Percentiles rank a stretch among this genome's conserved stretches.
Evolutionary conservation across 2,888 invertebrate genomes (phyloP).

Genomic region (Bembecia ichneumoniformis): DNA sequence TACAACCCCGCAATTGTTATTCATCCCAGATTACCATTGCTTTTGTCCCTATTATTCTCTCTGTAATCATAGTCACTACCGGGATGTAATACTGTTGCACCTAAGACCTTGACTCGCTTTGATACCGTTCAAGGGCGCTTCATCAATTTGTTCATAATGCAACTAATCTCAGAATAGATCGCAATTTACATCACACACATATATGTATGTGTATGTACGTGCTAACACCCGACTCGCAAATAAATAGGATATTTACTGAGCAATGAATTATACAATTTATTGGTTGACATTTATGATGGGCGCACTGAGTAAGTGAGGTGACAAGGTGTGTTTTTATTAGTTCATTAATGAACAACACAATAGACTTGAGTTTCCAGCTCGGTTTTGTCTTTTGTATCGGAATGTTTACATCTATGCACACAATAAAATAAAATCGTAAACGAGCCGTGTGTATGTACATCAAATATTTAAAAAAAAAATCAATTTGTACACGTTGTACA

Average conservation of each 20-base stretch:
- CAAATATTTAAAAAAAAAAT: no score
- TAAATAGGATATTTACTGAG: neutral
- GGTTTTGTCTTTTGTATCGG: no score
- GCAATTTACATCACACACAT: neutral
- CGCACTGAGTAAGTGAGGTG: no score
- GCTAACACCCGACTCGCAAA: neutral
- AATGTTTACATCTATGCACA: no score
- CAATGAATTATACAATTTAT: neutral
- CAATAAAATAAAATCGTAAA: no score
- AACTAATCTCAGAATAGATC: neutral
- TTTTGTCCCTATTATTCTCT: neutral
- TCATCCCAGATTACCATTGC: neutral
- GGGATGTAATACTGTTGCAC: neutral
- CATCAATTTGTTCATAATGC: constrained; percentile 2
- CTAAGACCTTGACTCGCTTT: constrained; percentile 8
- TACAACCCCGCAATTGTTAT: neutral
- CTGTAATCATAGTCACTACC: neutral
- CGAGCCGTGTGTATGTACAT: no score
- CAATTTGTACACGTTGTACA: no score
- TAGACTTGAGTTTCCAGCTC: no score
- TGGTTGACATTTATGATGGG: neutral
- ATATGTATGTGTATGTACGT: no score
- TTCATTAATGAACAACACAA: no score
- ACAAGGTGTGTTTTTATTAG: no score
- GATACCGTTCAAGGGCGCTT: constrained; percentile 9